These are phyloP conservation scores for Jordanella pulchra DNA, from an alignment of 2,797 vertebrate genomes.

Conservation along the genomic window DNA sequence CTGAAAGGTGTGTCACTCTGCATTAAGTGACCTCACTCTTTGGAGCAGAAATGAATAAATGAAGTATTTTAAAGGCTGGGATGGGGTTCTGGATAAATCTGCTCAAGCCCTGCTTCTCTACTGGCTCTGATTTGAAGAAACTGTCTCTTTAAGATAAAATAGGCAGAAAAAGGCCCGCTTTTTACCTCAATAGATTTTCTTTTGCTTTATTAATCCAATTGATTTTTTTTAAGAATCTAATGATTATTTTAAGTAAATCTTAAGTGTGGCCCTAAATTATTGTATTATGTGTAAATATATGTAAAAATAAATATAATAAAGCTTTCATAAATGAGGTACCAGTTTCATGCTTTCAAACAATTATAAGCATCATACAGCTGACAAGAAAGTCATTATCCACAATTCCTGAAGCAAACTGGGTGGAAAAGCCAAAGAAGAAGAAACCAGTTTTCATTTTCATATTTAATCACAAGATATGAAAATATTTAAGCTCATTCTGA, in stretches of 20 bases:
- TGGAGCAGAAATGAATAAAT: neutral
- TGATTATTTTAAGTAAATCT: neutral
- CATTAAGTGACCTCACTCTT: constrained; percentile 57
- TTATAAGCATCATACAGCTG: no score
- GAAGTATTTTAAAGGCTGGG: constrained; percentile 13
- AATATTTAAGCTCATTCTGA: no score
- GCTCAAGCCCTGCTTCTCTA: neutral
- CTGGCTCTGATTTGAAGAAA: neutral
- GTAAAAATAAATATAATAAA: constrained; percentile 29
- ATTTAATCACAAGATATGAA: no score
- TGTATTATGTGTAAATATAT: constrained; percentile 52
- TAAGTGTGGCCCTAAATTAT: constrained; percentile 3
- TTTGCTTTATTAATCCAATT: constrained; percentile 4
- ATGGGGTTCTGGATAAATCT: constrained; percentile 15
- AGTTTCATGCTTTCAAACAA: neutral
- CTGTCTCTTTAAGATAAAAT: neutral
- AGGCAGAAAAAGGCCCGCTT: neutral
- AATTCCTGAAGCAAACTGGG: neutral
- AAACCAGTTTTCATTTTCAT: no score
- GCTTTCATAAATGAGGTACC: constrained; percentile 14
- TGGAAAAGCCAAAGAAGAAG: neutral
- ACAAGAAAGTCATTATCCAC: neutral
- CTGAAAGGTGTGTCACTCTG: constrained; percentile 65
- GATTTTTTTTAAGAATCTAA: neutral
- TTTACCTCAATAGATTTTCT: neutral